Conservation (phyloP, 2,888 invertebrate genomes). For the Cephus rjabovi region DNA sequence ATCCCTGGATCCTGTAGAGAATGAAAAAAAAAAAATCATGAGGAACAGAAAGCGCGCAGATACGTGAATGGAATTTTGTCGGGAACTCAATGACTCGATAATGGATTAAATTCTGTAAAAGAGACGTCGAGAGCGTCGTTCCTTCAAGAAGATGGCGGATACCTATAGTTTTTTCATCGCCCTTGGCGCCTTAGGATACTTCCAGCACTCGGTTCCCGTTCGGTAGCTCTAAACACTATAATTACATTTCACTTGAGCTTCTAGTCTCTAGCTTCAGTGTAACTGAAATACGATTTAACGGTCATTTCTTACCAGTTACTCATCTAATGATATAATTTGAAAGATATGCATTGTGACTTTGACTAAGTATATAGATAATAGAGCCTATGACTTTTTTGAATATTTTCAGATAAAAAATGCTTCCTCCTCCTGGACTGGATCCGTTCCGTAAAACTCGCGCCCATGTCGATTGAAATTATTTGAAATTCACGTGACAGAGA, state of each 20-base stretch:
- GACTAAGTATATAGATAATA: background rate
- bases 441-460: background rate
- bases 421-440: background rate
- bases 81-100: background rate
- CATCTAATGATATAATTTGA: background rate
- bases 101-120: background rate
- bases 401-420: background rate
- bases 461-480: background rate
- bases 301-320: background rate
- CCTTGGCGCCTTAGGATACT: background rate
- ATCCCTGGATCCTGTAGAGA: background rate
- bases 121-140: background rate
- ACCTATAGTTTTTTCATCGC: background rate
- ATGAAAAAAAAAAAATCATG: background rate
- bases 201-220: slow-evolving; percentile 31
- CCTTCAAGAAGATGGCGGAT: background rate
- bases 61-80: background rate
- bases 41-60: background rate
- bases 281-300: background rate
- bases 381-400: background rate
- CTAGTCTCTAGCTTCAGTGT: slow-evolving; percentile 24
- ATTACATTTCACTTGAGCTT: slow-evolving; percentile 33
- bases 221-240: slow-evolving; percentile 42
- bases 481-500: background rate
- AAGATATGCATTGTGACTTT: background rate